Evolutionary conservation across 1,140 invertebrate genomes (phyloP), one percentile per base, ranked within the genome.

Genomic region (Hyles vespertilio): DNA sequence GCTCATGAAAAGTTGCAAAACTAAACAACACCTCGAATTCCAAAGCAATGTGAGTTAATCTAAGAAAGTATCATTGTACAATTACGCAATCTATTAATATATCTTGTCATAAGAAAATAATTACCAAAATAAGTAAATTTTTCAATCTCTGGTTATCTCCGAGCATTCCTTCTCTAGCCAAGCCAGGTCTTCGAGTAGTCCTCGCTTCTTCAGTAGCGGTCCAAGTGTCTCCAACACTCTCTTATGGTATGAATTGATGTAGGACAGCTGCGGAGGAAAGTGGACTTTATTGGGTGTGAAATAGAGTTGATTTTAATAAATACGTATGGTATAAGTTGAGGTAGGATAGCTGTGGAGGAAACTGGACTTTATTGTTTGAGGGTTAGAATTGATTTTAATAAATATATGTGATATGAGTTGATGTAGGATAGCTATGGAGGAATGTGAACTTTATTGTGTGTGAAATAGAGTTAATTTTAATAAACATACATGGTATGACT

Each of bases 341-440:
- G 85, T 94, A 93, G 3, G 89, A 75, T 46, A 95, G 89, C 92
- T 94, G 87, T 3, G 66, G 68, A 56, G 46, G 10, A 47, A 0
- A 22, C n/a, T n/a, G n/a, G n/a, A n/a, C n/a, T n/a, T n/a, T n/a
- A n/a, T n/a, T n/a, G n/a, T n/a, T n/a, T n/a, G n/a, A n/a, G n/a
- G n/a, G n/a, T n/a, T n/a, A n/a, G n/a, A n/a, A n/a, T n/a, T n/a
- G n/a, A n/a, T n/a, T n/a, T n/a, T n/a, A n/a, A n/a, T n/a, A n/a
- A n/a, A n/a, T n/a, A n/a, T n/a, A n/a, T 69, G 82, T 98, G 96
- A 78, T 97, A 98, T 8, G 87, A 80, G 77, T 98, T 96, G 7
- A 97, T 74, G 86, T 94, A 93, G 3, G 89, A 75, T 46, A 95
- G 89, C 92, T 94, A 87, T 3, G 66, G 69, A 56, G 46, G 10